Conservation (phyloP, 2,113 vertebrate species). For the Sinocyclocheilus anshuiensis region DNA sequence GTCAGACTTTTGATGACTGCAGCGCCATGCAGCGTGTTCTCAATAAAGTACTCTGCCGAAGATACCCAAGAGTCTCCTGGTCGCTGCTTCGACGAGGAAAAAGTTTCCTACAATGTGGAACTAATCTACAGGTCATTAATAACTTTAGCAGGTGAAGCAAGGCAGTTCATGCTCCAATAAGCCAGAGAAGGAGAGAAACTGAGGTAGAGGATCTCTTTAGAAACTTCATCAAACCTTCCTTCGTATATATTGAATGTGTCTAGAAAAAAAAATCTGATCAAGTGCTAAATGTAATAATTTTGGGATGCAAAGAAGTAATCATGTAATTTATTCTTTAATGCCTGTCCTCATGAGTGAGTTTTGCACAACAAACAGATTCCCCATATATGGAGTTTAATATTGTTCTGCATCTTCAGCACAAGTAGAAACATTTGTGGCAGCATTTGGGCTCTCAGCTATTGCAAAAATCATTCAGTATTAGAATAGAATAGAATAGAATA, state of each 20-base stretch:
- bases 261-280: neutral
- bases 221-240: neutral
- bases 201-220: neutral
- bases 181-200: conserved; percentile 41
- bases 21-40: too few species aligned
- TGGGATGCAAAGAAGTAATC: neutral
- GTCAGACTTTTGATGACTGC: too few species aligned
- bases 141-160: conserved; percentile 72
- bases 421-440: conserved; percentile 41
- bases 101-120: too few species aligned
- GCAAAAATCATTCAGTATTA: conserved; percentile 46
- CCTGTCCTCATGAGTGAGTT: neutral
- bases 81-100: too few species aligned
- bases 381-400: neutral
- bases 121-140: conserved; percentile 68
- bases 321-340: neutral
- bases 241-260: neutral
- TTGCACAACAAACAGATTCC: neutral
- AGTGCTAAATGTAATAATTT: conserved; percentile 5
- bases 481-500: conserved; percentile 15
- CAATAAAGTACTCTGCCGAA: too few species aligned
- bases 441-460: conserved; percentile 55
- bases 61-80: too few species aligned
- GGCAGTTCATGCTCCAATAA: conserved; percentile 60
- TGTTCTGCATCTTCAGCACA: neutral